Evolutionary conservation across 2,888 invertebrate genomes (phyloP).

Genomic region (Craniophora ligustri): DNA sequence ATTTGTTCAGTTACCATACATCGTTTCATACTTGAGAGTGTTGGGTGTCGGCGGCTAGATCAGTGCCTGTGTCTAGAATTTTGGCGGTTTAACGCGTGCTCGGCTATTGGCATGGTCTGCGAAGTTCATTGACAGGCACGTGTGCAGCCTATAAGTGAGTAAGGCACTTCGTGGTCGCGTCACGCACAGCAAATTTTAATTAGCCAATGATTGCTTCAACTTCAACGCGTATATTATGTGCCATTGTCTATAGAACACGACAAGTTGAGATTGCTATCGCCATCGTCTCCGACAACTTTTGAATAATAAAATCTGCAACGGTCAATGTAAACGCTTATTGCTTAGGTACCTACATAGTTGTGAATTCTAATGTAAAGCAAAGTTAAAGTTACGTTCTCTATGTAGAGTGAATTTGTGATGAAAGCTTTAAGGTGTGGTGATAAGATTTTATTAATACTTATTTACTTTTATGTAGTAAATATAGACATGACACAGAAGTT

Average conservation of each 20-base stretch:
- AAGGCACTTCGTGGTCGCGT: constrained; percentile 81
- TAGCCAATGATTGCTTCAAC: constrained; percentile 82
- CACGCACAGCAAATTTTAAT: constrained; percentile 87
- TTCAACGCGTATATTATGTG: constrained; percentile 67
- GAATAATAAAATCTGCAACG: constrained; percentile 76
- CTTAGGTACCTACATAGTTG: constrained; percentile 37
- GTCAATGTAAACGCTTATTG: constrained; percentile 53
- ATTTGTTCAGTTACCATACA: not conserved
- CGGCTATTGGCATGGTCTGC: constrained; percentile 73
- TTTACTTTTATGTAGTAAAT: constrained; percentile 25
- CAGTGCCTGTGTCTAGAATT: constrained; percentile 51
- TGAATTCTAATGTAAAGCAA: constrained; percentile 42
- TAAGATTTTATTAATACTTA: not conserved
- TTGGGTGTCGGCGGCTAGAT: constrained; percentile 28
- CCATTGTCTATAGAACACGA: constrained; percentile 73
- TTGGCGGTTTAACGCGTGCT: constrained; percentile 67
- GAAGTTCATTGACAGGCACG: constrained; percentile 88
- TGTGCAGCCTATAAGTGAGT: constrained; percentile 84
- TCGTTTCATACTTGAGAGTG: constrained; percentile 5
- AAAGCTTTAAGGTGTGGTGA: constrained; percentile 20
- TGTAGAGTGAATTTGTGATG: constrained; percentile 27
- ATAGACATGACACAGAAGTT: constrained; percentile 42
- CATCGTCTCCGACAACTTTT: constrained; percentile 65
- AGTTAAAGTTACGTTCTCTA: constrained; percentile 27
- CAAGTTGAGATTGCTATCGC: constrained; percentile 76